phyloP scores from a whole-genome alignment of 2,888 invertebrate species.

The Kuschelorhynchus macadamiae region DNA sequence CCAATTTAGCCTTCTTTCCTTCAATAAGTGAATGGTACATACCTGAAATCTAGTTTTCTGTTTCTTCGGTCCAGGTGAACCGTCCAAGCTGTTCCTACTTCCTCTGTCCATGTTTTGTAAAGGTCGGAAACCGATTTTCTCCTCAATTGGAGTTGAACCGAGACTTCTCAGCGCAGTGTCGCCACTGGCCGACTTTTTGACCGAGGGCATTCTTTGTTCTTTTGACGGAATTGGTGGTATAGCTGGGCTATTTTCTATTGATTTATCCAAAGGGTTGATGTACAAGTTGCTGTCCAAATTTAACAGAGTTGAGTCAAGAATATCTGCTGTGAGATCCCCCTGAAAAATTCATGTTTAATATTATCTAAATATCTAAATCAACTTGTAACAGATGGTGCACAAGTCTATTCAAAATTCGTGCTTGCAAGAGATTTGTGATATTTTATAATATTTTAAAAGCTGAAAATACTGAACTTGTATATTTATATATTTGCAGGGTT shows the following conservation, averaged over 20 bases:
- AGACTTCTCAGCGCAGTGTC: conserved; percentile 80
- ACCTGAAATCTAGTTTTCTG: conserved; percentile 86
- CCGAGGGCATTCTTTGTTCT: conserved; percentile 53
- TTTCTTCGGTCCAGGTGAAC: conserved; percentile 82
- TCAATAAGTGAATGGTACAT: no score
- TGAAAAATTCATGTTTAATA: no score
- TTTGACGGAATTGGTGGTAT: conserved; percentile 58
- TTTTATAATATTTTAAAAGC: no score
- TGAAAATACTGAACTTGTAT: no score
- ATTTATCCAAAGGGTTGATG: conserved; percentile 87
- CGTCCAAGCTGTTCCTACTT: conserved; percentile 75
- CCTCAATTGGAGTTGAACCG: conserved; percentile 74
- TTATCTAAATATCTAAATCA: no score
- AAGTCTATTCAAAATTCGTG: no score
- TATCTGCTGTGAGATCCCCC: conserved; percentile 69
- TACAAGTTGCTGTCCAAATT: conserved; percentile 86
- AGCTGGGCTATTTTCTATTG: conserved; percentile 68
- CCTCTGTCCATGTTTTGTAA: conserved; percentile 69
- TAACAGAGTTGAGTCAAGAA: conserved; percentile 65
- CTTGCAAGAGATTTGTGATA: no score
- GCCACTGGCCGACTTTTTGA: conserved; percentile 72
- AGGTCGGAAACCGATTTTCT: conserved; percentile 67
- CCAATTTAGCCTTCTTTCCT: no score
- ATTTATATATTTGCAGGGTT: no score
- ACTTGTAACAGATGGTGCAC: no score